A percentile compares a stretch with the other conserved stretches of the same genome.
These are phyloP conservation scores for Thermophis baileyi DNA, from an alignment of 2,113 vertebrate genomes.

Conservation along the genomic window DNA sequence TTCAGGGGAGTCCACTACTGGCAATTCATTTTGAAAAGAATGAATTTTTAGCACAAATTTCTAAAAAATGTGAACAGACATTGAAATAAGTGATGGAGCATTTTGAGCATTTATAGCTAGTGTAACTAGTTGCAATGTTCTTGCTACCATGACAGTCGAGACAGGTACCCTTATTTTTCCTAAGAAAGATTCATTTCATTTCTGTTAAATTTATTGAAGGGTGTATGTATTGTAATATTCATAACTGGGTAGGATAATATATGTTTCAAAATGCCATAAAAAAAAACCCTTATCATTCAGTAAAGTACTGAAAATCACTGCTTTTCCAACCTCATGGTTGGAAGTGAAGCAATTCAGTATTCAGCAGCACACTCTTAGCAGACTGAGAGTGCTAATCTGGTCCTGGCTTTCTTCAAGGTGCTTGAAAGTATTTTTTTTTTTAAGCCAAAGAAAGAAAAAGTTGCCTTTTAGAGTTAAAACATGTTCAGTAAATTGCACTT, in stretches of 20 bases:
- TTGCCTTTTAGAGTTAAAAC: rapidly evolving
- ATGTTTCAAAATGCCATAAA: constrained; percentile 12
- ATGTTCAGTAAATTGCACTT: not conserved
- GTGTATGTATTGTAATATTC: not conserved
- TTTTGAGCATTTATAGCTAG: not conserved
- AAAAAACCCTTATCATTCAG: not conserved
- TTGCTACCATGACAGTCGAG: not conserved
- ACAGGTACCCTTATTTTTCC: not conserved
- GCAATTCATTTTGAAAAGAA: not conserved
- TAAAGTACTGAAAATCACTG: not conserved
- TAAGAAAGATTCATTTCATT: not conserved
- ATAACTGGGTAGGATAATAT: not conserved
- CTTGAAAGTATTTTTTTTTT: not conserved
- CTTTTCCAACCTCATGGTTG: not conserved
- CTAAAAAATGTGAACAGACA: not conserved
- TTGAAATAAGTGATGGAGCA: not conserved
- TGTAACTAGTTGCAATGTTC: not conserved
- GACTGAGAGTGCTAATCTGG: not conserved
- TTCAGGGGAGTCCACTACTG: not conserved
- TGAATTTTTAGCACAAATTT: not conserved
- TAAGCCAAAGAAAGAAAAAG: not conserved
- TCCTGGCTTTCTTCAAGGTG: not conserved
- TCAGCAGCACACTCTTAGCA: not conserved
- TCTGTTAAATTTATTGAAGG: not conserved
- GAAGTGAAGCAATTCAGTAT: not conserved